Base-by-base conservation (phyloP, 2,888 invertebrate species). In the Mechanitis messenoides region DNA sequence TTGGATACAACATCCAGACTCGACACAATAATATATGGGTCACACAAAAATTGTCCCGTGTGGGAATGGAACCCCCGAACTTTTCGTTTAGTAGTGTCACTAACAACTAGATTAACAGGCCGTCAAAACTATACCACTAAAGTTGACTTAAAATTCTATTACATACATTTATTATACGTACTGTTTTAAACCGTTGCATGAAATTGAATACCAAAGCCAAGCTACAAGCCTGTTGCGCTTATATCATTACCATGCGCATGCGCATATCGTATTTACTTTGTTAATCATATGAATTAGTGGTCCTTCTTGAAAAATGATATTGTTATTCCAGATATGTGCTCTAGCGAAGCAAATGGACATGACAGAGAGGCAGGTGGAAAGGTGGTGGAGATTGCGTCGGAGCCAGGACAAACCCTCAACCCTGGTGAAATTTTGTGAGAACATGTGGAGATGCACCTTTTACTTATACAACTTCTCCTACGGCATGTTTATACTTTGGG, bases 341-440 rank as follows among this genome's bases (percentile, higher is more conserved):
- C 87, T 97, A 74, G 93, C 96, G 3, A 97, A 97, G 83, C 95
- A 96, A 82, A 82, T 95, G 73, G 97, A 97, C 79, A 91, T 95
- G 92, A 91, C 93, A 9, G 95, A 96, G 79, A 92, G 98, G 59
- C 96, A 97, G 84, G 94, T 98, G 65, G 96, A 98, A 80, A 91
- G 98, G 72, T 98, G 98, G 98, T 93, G 98, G 87, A 93, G 98
- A 67, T 91, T 95, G 64, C 92, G 98, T 59, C 92, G 95, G 71
- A 93, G 94, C 56, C 96, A 96, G 85, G 96, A 96, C 74, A 97
- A 95, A 82, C 97, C 98, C 3, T 96, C 97, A 12, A 96, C 95
- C 11, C 92, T 98, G 70, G 94, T 94, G 57, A 98, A 98, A 85
- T 98, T 98, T 88, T 95, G 95, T 78, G 98, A 98, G 90, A 97